These are phyloP conservation scores for Calameuta filiformis DNA, from an alignment of 2,888 invertebrate genomes.

Conservation along the genomic window DNA sequence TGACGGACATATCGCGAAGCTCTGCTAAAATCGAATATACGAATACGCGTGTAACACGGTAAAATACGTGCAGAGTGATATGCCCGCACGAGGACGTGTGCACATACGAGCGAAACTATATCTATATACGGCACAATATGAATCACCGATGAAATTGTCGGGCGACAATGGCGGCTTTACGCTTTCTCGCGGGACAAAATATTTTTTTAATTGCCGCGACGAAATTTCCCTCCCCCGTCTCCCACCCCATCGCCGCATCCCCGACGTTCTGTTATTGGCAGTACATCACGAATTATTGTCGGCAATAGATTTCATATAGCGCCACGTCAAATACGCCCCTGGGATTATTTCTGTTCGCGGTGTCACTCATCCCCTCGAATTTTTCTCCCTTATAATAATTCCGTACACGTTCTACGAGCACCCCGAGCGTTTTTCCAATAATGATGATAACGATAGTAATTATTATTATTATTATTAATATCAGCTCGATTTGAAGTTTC, in stretches of 20 bases:
- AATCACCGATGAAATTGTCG: background rate
- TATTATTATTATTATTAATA: background rate
- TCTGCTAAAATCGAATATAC: background rate
- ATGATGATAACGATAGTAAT: background rate
- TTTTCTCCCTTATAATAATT: background rate
- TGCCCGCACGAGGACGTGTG: background rate
- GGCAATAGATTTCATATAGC: background rate
- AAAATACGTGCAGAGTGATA: background rate
- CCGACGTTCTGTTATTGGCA: background rate
- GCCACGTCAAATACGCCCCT: background rate
- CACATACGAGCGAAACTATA: background rate
- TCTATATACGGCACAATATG: background rate
- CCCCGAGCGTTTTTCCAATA: background rate
- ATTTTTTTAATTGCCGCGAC: constrained; percentile 15
- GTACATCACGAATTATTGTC: background rate
- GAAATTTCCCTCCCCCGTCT: background rate
- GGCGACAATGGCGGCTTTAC: background rate
- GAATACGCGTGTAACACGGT: background rate
- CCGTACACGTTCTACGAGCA: background rate
- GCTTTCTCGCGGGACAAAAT: background rate
- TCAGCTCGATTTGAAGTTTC: background rate
- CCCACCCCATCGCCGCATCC: background rate
- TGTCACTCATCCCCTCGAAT: background rate
- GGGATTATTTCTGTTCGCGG: background rate
- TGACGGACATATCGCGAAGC: background rate